Base-by-base conservation (phyloP, 1,140 invertebrate genomes). In the Zelostemma sp. region DNA sequence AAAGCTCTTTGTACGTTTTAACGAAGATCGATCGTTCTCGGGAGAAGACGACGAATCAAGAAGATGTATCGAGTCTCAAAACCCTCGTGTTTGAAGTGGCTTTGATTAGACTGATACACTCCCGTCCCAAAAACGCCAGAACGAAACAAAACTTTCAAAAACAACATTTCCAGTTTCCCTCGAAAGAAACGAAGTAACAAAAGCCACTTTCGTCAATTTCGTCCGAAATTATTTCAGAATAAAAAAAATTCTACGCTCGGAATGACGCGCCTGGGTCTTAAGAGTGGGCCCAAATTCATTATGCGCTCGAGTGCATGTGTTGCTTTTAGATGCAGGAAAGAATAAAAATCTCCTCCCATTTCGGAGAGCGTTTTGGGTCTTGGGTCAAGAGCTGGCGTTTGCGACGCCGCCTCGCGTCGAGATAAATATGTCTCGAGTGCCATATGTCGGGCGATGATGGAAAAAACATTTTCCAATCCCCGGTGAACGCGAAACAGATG, bases 401-500 rank as follows among this genome's bases (percentile, higher is more conserved):
- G 25, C 8, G 53, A 43, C 17, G 15, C 53, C 40, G 25, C 53
- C 38, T 55, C 51, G 33, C 4, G 45, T 46, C 43, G 25, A 78
- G 67, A 79, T 78, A 75, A 76, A 69, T 72, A 54, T 38, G 51
- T 45, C 62, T 58, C 77, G 78, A 63, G 67, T 72, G 77, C 79
- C 79, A 81, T 80, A 79, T 81, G 79, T 79, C 69, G 76, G 16
- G 46, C 54, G 62, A 64, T 71, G 61, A 14, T 61, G 69, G 53
- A 67, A 56, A 56, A 73, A 65, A 46, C 54, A 46, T 66, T 73
- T 77, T 63, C 72, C 75, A 48, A 74, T 76, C 73, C 57, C 60
- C 71, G 21, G 46, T 21, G 28, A 40, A 18, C 33, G 45, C 18
- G 19, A 43, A 51, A 33, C 67, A 66, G 65, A 75, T 76, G 73